Evolutionary conservation across 2,888 invertebrate species (phyloP).

Genomic region (Cantharis flavilabris): DNA sequence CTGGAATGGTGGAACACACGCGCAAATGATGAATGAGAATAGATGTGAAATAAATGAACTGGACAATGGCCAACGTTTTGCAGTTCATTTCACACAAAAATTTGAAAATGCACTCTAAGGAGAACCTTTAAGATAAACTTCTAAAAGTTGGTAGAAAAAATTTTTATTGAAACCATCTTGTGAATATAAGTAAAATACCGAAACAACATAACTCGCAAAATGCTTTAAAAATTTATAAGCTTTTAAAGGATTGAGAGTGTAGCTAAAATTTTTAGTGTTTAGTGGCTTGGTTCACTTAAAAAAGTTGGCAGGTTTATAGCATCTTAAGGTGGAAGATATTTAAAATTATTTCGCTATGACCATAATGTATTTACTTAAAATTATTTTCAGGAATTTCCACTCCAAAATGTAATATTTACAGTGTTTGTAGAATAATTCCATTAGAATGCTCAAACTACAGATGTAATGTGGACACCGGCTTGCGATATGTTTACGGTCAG

Average conservation of each 20-base stretch:
- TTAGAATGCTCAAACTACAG: background rate
- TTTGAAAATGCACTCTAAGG: background rate
- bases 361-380: background rate
- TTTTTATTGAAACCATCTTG: background rate
- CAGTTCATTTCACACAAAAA: constrained; percentile 47
- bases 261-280: background rate
- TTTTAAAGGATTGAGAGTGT: background rate
- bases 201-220: background rate
- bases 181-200: background rate
- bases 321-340: background rate
- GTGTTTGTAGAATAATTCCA: background rate
- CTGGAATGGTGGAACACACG: constrained; percentile 35
- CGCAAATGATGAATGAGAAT: constrained; percentile 44
- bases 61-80: constrained; percentile 51
- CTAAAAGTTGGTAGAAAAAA: background rate
- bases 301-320: background rate
- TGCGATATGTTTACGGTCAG: background rate
- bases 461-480: background rate
- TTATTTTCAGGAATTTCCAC: background rate
- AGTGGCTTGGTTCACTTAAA: background rate
- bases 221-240: background rate
- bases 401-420: background rate
- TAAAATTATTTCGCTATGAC: background rate
- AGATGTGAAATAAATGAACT: constrained; percentile 51
- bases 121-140: background rate